Evolutionary conservation across 2,797 vertebrate species (phyloP).

Genomic region (Gambusia yucatana): DNA sequence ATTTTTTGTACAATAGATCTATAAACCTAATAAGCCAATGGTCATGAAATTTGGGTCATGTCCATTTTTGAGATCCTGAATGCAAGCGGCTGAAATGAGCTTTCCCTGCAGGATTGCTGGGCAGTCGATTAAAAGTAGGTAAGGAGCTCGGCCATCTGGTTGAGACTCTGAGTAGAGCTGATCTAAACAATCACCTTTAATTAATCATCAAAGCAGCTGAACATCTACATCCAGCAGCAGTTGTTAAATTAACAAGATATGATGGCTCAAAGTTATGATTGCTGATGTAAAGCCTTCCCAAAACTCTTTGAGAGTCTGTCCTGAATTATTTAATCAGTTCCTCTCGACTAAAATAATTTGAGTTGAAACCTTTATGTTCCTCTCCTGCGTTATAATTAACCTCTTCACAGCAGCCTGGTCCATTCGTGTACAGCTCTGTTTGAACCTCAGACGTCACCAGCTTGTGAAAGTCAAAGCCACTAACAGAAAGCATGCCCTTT

Average conservation of each 20-base stretch:
- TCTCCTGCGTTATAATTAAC: constrained; percentile 41
- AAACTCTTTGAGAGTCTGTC: constrained; percentile 22
- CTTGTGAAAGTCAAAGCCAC: constrained; percentile 26
- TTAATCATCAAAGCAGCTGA: neutral
- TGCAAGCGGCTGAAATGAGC: no score
- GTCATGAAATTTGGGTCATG: no score
- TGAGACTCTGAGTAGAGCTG: neutral
- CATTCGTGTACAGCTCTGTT: neutral
- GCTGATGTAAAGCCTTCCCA: constrained; percentile 16
- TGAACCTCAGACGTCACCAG: constrained; percentile 17
- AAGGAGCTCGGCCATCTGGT: no score
- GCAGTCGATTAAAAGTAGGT: no score
- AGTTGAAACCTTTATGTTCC: constrained; percentile 12
- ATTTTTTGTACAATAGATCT: no score
- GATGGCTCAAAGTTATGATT: constrained; percentile 7
- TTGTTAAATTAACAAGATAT: constrained; percentile 3
- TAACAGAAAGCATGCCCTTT: neutral
- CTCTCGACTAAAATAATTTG: constrained; percentile 21
- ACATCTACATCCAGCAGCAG: constrained; percentile 9
- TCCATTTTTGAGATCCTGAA: no score
- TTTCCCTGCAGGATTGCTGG: no score
- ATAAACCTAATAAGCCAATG: no score
- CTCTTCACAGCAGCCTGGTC: constrained; percentile 13
- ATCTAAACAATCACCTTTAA: neutral
- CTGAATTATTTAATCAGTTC: constrained; percentile 32